Base-by-base conservation (phyloP, 2,888 invertebrate genomes). In the Falcaria lacertinaria region DNA sequence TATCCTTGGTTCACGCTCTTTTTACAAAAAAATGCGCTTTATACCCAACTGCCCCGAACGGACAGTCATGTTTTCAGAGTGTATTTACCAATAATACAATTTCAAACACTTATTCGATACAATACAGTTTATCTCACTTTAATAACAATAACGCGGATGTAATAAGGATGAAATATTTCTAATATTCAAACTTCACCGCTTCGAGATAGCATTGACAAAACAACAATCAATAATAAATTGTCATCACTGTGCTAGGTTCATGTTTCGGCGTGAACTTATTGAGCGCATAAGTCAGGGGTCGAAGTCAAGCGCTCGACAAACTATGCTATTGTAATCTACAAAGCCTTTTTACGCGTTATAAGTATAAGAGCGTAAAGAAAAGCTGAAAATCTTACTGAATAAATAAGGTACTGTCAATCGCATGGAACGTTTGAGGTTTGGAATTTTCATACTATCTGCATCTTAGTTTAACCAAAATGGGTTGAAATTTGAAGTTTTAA, bases 291-390 rank as follows among this genome's bases (percentile, higher is more conserved):
- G 80, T 80, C 76, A 79, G 52, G 66, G 79, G 78, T 79, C 75
- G 75, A 45, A 66, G 70, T 71, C 73, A 73, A 69, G 70, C 73
- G 72, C 74, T 79, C 79, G 80, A 79, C 80, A 80, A 80, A 79
- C 74, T 76, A 71, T 76, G 57, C 74, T 62, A 78, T 77, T 77
- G 78, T 79, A 68, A 65, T 54, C 69, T 62, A 64, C 61, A 61
- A 61, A 58, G 61, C 54, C 44, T 52, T 35, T 35, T 33, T 28
- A 8, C 32, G 39, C 15, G 1, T 34, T 11, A 43, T 17, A 36
- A 36, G 37, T 3, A 42, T 6, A 46, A 19, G 17, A 41, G 6
- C 4, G 58, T 47, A 54, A 42, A 34, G 53, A 4, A 19, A 19
- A 19, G 25, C 8, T 28, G 28, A 11, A 28, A 11, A 11, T 0